These are phyloP conservation scores for Catharus minimus DNA, from an alignment of 2,113 vertebrate genomes.

Conservation along the genomic window DNA sequence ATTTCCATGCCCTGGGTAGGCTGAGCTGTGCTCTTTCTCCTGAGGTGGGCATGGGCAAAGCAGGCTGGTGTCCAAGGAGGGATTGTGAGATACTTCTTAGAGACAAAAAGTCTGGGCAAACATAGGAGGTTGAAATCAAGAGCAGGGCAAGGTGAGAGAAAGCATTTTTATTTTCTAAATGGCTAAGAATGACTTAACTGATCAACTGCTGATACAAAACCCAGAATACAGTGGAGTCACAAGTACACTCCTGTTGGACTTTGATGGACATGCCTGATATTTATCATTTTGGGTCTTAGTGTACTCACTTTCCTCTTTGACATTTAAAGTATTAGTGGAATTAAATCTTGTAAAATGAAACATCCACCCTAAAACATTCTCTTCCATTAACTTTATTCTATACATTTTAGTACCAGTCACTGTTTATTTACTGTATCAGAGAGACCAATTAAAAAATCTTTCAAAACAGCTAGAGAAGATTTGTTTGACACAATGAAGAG, in stretches of 20 bases:
- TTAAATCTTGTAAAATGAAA: background rate
- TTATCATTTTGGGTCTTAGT: background rate
- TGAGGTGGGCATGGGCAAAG: background rate
- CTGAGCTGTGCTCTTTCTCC: fast-evolving
- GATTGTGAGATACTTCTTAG: background rate
- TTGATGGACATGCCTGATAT: background rate
- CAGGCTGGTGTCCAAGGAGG: background rate
- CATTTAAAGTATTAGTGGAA: background rate
- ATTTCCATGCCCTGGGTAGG: fast-evolving
- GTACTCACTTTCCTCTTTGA: background rate
- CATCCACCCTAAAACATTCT: background rate
- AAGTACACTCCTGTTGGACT: background rate
- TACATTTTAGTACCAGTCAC: background rate
- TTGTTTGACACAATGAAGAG: background rate
- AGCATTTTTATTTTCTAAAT: background rate
- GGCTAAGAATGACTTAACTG: background rate
- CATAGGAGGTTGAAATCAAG: background rate
- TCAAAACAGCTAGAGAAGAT: background rate
- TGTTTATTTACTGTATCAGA: background rate
- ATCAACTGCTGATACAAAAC: background rate
- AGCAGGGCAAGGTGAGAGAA: background rate
- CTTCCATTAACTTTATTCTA: background rate
- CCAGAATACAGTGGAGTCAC: background rate
- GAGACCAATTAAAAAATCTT: background rate
- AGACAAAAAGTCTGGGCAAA: background rate